phyloP scores from a whole-genome alignment of 2,797 vertebrate species.

The Chelon auratus region DNA sequence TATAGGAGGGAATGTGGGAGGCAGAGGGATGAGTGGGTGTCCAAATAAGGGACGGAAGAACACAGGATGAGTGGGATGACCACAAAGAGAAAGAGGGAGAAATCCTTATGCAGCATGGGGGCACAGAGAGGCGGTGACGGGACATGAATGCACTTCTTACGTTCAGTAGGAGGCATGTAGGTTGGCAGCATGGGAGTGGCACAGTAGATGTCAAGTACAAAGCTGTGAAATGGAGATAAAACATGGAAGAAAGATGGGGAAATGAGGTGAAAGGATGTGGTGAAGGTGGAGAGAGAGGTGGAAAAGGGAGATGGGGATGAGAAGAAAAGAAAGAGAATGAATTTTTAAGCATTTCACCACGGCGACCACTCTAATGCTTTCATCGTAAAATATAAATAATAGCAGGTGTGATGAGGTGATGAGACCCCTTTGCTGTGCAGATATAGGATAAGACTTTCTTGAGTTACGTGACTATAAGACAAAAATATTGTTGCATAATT shows the following conservation, averaged over 20 bases:
- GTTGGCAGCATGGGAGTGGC: slow-evolving; percentile 64
- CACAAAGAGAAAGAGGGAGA: slow-evolving; percentile 35
- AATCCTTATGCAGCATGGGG: slow-evolving; percentile 13
- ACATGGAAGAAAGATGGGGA: slow-evolving; percentile 42
- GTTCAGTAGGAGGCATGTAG: slow-evolving; percentile 62
- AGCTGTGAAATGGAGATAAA: slow-evolving; percentile 72
- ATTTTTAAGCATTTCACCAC: slow-evolving; percentile 64
- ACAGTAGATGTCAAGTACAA: slow-evolving; percentile 60
- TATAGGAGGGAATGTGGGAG: slow-evolving; percentile 44
- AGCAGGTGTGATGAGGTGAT: slow-evolving; percentile 31
- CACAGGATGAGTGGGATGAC: slow-evolving; percentile 57
- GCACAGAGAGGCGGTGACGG: slow-evolving; percentile 16
- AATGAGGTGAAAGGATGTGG: slow-evolving; percentile 28
- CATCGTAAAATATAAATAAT: slow-evolving; percentile 38
- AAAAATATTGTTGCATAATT: background rate
- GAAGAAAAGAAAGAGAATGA: slow-evolving; percentile 70
- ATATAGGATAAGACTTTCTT: slow-evolving; percentile 10
- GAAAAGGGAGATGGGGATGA: slow-evolving; percentile 47
- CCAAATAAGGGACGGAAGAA: slow-evolving; percentile 38
- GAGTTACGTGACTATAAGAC: background rate
- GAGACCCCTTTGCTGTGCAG: slow-evolving; percentile 19
- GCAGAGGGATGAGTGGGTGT: slow-evolving; percentile 40
- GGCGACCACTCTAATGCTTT: slow-evolving; percentile 41
- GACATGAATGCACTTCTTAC: slow-evolving; percentile 73
- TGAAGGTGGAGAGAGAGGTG: slow-evolving; percentile 22